Conservation (phyloP, 2,888 invertebrate species). For the Idaea biselata region DNA sequence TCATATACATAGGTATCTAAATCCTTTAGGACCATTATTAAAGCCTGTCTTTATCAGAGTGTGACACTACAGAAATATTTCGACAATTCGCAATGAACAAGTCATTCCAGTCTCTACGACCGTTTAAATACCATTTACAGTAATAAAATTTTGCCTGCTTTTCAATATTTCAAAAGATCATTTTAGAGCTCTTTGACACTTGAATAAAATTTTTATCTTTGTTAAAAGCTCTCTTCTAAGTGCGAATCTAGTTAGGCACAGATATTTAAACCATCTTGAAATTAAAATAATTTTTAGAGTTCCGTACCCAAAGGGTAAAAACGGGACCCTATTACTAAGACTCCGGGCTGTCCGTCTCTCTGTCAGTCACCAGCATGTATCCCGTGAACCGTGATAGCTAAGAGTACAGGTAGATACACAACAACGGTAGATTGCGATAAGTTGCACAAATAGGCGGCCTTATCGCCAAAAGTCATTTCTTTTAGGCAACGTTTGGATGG, state of each 20-base stretch:
- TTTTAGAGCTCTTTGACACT: constrained; percentile 37
- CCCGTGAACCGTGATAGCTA: too few relatives aligned
- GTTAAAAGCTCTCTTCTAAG: constrained; percentile 28
- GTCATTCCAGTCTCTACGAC: neutral
- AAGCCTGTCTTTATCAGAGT: neutral
- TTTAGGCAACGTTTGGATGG: too few relatives aligned
- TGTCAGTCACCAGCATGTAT: too few relatives aligned
- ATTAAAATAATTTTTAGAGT: neutral
- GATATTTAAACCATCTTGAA: neutral
- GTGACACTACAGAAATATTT: neutral
- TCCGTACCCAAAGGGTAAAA: too few relatives aligned
- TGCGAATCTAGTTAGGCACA: constrained; percentile 33
- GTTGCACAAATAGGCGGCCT: too few relatives aligned
- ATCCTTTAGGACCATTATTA: neutral
- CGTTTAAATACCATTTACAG: neutral
- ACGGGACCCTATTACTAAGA: too few relatives aligned
- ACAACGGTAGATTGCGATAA: too few relatives aligned
- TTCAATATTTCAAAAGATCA: constrained; percentile 27
- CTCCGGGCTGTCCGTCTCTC: too few relatives aligned
- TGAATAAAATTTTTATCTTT: constrained; percentile 41
- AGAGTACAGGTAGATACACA: too few relatives aligned
- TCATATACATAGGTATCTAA: neutral
- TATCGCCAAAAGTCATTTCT: too few relatives aligned
- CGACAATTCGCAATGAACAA: neutral
- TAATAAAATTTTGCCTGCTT: constrained; percentile 13